Percentiles rank a stretch among this genome's conserved stretches.
phyloP scores from a whole-genome alignment of 1,140 invertebrate species.

The Trachelipus rathkii region DNA sequence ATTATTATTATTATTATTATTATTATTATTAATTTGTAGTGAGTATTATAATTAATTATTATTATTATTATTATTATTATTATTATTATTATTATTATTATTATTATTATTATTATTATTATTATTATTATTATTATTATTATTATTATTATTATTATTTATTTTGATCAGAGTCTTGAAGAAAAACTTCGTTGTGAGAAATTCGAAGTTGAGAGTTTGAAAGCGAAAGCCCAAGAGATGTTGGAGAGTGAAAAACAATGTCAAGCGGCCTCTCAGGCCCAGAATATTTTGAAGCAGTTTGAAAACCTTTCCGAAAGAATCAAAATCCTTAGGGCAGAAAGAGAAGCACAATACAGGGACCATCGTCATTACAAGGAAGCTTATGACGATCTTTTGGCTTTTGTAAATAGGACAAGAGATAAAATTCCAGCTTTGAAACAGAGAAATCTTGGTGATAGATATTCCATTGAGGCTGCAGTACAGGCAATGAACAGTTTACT shows the following conservation, averaged over 20 bases:
- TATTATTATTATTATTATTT: conserved; percentile 24
- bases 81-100: too few species aligned
- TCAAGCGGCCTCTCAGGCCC: conserved; percentile 73
- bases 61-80: too few species aligned
- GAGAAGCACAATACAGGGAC: conserved; percentile 80
- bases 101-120: neutral
- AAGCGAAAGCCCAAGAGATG: conserved; percentile 81
- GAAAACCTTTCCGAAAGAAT: conserved; percentile 43
- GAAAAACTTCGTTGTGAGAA: conserved; percentile 87
- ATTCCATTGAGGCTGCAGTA: conserved; percentile 80
- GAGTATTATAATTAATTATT: too few species aligned
- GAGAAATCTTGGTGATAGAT: conserved; percentile 73
- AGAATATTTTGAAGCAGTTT: conserved; percentile 62
- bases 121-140: neutral
- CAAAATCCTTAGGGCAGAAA: conserved; percentile 60
- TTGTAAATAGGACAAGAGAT: conserved; percentile 78
- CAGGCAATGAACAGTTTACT: conserved; percentile 77
- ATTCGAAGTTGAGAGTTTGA: conserved; percentile 83
- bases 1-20: too few species aligned
- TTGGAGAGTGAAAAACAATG: conserved; percentile 75
- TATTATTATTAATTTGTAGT: too few species aligned
- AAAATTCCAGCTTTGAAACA: conserved; percentile 83
- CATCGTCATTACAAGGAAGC: conserved; percentile 83
- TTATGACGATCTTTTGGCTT: conserved; percentile 77
- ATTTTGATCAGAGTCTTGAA: conserved; percentile 59